Evolutionary conservation across 2,113 vertebrate species (phyloP), one percentile per base, ranked within the genome.

Genomic region (Corythoichthys haematopterus): DNA sequence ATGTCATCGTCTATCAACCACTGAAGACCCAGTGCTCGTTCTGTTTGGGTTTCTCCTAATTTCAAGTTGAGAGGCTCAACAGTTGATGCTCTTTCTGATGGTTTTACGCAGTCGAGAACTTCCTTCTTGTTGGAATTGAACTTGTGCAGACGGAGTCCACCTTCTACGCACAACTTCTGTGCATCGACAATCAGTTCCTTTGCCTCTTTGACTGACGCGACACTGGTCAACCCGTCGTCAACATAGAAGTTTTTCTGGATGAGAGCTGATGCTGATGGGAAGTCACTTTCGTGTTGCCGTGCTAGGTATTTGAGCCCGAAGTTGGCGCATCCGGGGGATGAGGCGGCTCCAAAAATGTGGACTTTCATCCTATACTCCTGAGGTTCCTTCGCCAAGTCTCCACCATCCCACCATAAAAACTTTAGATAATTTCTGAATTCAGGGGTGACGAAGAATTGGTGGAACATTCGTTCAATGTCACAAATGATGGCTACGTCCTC

Each of bases 371-470:
- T 13, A 8, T 38, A 65, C 1, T 65, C 47, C 2, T 46, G 37
- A 6, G 72, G 60, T 28, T 61, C 62, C 0, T 8, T 58, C 0
- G 69, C 62, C 14, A 69, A 9, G 0, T 69, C 12, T 15, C 66
- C 70, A 52, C 11, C 12, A 8, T 68, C 15, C 65, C 71, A 74
- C 65, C 71, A 74, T 1, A 68, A n/a, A 33, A 68, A 74, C 2
- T 6, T 55, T 3, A 69, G 9, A 6, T 65, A 66, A 1, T 65
- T 69, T 0, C 20, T 6, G n/a, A n/a, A n/a, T n/a, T n/a, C n/a
- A n/a, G n/a, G n/a, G n/a, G n/a, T n/a, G n/a, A n/a, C n/a, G n/a
- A n/a, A n/a, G n/a, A n/a, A n/a, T n/a, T n/a, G n/a, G n/a, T n/a
- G n/a, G n/a, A n/a, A n/a, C n/a, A n/a, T n/a, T n/a, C n/a, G n/a